A percentile compares a stretch with the other conserved stretches of the same genome.
These are phyloP conservation scores for Esperia sulphurella DNA, from an alignment of 2,888 invertebrate species.

Conservation along the genomic window DNA sequence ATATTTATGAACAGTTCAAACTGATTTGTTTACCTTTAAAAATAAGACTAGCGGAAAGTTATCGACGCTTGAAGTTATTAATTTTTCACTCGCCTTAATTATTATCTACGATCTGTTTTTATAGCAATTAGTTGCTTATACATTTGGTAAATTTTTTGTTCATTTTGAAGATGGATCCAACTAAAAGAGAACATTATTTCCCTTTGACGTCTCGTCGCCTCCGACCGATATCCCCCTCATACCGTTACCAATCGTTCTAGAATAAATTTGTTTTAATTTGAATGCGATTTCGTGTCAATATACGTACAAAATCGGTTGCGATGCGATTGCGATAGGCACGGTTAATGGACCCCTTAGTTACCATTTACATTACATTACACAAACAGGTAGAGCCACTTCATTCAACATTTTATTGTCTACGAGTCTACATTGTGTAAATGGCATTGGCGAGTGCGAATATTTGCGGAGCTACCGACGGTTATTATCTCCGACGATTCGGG, in stretches of 20 bases:
- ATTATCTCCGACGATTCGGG: conserved; percentile 59
- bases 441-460: conserved; percentile 15
- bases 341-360: conserved; percentile 2
- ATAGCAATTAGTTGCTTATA: too few species aligned
- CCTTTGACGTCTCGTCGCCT: conserved; percentile 2
- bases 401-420: conserved; percentile 7
- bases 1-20: too few species aligned
- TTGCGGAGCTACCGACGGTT: conserved; percentile 30
- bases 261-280: conserved; percentile 19
- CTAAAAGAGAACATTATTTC: too few species aligned
- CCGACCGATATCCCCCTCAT: conserved; percentile 12
- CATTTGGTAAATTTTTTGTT: neutral
- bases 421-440: conserved; percentile 16
- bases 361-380: neutral
- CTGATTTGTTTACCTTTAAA: too few species aligned
- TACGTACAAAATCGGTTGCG: conserved; percentile 5
- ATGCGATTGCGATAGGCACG: neutral
- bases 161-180: neutral
- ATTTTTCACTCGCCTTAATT: too few species aligned
- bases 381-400: conserved; percentile 1
- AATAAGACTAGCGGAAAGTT: too few species aligned
- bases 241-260: conserved; percentile 18
- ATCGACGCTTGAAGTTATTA: too few species aligned
- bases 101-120: too few species aligned
- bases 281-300: conserved; percentile 18